phyloP scores from a whole-genome alignment of 2,113 vertebrate genomes.

The Rhegmatorhina hoffmannsi region DNA sequence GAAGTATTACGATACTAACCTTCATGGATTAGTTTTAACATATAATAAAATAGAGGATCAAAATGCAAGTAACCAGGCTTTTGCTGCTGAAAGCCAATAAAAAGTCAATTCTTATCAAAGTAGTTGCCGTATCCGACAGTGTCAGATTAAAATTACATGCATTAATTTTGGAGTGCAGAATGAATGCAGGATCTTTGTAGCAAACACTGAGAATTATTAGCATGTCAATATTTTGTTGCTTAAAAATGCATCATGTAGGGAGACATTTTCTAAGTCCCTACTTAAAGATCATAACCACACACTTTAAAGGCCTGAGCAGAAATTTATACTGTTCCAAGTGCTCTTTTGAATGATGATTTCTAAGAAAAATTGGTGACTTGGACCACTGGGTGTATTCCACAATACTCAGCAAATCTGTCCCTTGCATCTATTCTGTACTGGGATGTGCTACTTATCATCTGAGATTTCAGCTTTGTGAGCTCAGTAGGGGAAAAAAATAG shows the following conservation, averaged over 20 bases:
- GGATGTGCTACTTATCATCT: conserved; percentile 18
- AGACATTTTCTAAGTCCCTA: not conserved
- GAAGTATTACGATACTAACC: not conserved
- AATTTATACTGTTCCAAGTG: not conserved
- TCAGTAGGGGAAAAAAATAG: conserved; percentile 51
- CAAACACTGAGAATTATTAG: not conserved
- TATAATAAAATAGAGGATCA: conserved; percentile 26
- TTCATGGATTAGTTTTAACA: conserved; percentile 37
- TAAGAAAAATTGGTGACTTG: conserved; percentile 2
- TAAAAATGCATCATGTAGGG: not conserved
- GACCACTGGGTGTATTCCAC: not conserved
- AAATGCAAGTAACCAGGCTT: not conserved
- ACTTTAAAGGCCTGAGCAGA: not conserved
- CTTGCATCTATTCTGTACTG: conserved; percentile 18
- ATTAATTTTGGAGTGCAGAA: conserved; percentile 32
- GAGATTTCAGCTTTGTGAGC: conserved; percentile 19
- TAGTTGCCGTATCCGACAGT: not conserved
- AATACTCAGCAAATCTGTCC: conserved; percentile 38
- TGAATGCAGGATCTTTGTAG: not conserved
- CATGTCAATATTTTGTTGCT: not conserved
- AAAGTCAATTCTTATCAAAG: conserved; percentile 16
- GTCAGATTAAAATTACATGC: not conserved
- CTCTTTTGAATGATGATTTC: not conserved
- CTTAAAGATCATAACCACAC: not conserved
- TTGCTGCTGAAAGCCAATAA: not conserved